A percentile compares a stretch with the other conserved stretches of the same genome.
Conservation (phyloP, 2,113 vertebrate species). For the Neolamprologus falcicula region DNA sequence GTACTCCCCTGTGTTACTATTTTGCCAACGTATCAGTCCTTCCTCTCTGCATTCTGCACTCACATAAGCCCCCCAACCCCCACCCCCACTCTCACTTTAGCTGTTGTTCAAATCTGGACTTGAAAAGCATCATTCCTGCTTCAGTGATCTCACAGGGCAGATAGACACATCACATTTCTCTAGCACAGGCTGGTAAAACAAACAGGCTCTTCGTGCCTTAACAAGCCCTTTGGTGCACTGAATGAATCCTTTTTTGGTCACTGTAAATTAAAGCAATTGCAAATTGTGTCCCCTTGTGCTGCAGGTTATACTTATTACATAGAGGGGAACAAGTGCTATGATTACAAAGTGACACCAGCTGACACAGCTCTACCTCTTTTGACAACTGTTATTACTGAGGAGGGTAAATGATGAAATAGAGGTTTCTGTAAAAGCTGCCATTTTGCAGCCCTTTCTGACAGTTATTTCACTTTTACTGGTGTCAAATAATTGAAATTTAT, state of each 20-base stretch:
- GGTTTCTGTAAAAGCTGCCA: not conserved
- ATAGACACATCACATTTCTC: not conserved
- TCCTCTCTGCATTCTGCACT: not conserved
- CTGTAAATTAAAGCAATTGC: constrained; percentile 13
- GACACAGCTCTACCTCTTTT: not conserved
- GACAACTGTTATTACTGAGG: not conserved
- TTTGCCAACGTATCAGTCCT: not conserved
- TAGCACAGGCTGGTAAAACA: not conserved
- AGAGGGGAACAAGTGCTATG: not conserved
- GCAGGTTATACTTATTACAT: not conserved
- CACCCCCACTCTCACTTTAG: not conserved
- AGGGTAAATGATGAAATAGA: not conserved
- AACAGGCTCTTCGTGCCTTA: not conserved
- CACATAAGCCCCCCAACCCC: not conserved
- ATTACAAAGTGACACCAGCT: not conserved
- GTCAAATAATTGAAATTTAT: not conserved
- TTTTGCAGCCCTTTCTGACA: not conserved
- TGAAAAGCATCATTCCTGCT: not conserved
- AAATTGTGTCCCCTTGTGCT: not conserved
- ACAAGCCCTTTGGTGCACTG: not conserved
- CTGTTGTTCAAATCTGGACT: not conserved
- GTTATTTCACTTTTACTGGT: not conserved
- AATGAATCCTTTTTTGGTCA: not conserved
- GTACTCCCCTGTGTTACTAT: not conserved
- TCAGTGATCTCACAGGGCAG: not conserved